phyloP scores from a whole-genome alignment of 2,888 invertebrate genomes.

The Cabera pusaria region DNA sequence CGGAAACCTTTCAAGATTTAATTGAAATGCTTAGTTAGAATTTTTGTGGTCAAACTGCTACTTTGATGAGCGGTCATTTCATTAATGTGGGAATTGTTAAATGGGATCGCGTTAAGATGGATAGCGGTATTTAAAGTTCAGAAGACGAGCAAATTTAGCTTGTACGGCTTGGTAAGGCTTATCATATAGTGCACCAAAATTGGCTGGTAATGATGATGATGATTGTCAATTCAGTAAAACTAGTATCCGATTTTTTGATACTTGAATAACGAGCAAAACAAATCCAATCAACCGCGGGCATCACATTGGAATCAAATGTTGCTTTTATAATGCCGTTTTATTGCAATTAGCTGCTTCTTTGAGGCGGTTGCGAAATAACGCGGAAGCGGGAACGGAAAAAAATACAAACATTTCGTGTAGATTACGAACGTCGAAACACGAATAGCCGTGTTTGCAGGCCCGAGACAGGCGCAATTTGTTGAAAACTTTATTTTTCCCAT shows the following conservation, averaged over 20 bases:
- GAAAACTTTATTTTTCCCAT: slow-evolving; percentile 3
- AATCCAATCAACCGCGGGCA: slow-evolving; percentile 67
- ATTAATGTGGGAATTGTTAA: slow-evolving; percentile 25
- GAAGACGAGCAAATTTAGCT: too few species aligned
- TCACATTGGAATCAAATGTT: slow-evolving; percentile 43
- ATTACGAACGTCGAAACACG: slow-evolving; percentile 15
- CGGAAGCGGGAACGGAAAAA: slow-evolving; percentile 19
- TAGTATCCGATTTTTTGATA: slow-evolving; percentile 23
- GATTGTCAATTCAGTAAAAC: slow-evolving; percentile 5
- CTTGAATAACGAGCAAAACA: slow-evolving; percentile 58
- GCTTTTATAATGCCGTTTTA: slow-evolving; percentile 42
- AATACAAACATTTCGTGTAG: slow-evolving; percentile 17
- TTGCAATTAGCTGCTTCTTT: slow-evolving; percentile 39
- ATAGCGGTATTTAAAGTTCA: slow-evolving; percentile 10
- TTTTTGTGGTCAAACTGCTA: slow-evolving; percentile 47
- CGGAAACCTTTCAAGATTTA: slow-evolving; percentile 61
- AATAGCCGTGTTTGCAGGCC: slow-evolving; percentile 13
- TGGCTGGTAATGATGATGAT: too few species aligned
- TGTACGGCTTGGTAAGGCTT: too few species aligned
- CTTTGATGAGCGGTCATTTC: slow-evolving; percentile 34
- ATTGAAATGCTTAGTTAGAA: slow-evolving; percentile 60
- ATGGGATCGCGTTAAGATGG: slow-evolving; percentile 19
- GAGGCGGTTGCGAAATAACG: slow-evolving; percentile 18
- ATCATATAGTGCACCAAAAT: too few species aligned
- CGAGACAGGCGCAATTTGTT: slow-evolving; percentile 6